phyloP scores from a whole-genome alignment of 2,888 invertebrate species.

The Pedicia rivosa region DNA sequence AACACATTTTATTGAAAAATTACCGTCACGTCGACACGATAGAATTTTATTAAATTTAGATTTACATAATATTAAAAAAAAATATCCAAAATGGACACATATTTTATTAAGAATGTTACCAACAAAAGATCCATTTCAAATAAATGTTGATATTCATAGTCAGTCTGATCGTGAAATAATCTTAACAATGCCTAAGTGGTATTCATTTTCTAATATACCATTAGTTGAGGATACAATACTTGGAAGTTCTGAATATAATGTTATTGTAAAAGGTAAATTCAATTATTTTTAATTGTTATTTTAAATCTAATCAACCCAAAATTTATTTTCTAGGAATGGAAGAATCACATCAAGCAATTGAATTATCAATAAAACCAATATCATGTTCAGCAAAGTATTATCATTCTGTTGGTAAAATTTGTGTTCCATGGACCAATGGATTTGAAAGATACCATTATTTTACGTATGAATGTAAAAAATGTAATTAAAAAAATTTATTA shows the following conservation, averaged over 20 bases:
- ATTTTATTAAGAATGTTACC: conserved; percentile 50
- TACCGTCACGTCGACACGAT: conserved; percentile 31
- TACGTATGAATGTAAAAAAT: conserved; percentile 32
- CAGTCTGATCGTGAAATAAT: conserved; percentile 28
- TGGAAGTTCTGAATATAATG: conserved; percentile 41
- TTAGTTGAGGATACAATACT: conserved; percentile 38
- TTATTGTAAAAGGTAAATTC: conserved; percentile 33
- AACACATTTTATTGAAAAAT: conserved; percentile 37
- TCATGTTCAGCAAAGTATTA: conserved; percentile 31
- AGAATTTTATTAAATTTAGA: conserved; percentile 39
- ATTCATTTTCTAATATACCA: conserved; percentile 23
- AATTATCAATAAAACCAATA: conserved; percentile 40
- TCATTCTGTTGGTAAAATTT: conserved; percentile 42
- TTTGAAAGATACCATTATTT: conserved; percentile 42
- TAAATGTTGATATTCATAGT: conserved; percentile 48
- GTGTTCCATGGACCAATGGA: conserved; percentile 49
- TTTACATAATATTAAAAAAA: conserved; percentile 40
- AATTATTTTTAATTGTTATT: too few relatives aligned
- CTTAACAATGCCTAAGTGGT: conserved; percentile 28
- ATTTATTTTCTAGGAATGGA: conserved; percentile 27
- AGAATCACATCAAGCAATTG: conserved; percentile 41
- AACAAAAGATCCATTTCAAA: conserved; percentile 36
- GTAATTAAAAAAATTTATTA: not conserved
- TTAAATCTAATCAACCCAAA: too few relatives aligned
- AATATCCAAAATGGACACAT: conserved; percentile 46